Percentiles rank a stretch among this genome's conserved stretches.
These are phyloP conservation scores for Galeopsomyia nigrocyanea DNA, from an alignment of 2,888 invertebrate genomes.

Conservation along the genomic window DNA sequence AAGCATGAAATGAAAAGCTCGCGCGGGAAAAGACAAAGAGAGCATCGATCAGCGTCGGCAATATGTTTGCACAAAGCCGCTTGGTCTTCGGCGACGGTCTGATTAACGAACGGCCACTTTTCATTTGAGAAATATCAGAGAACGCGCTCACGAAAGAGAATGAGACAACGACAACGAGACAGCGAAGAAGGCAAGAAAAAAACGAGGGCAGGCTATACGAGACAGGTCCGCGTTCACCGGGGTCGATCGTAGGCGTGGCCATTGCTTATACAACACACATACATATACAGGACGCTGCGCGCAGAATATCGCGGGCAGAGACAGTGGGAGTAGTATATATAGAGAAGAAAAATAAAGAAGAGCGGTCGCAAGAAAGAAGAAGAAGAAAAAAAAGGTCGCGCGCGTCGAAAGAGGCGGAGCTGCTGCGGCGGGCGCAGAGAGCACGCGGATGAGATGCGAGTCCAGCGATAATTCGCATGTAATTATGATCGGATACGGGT, in stretches of 20 bases:
- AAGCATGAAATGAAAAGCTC: slow-evolving; percentile 18
- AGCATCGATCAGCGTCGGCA: slow-evolving; percentile 40
- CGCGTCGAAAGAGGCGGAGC: background rate
- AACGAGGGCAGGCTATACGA: slow-evolving; percentile 55
- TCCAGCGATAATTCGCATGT: slow-evolving; percentile 39
- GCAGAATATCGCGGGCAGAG: slow-evolving; percentile 6
- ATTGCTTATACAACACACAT: slow-evolving; percentile 1
- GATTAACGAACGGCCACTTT: slow-evolving; percentile 66
- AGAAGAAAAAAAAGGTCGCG: slow-evolving; percentile 18
- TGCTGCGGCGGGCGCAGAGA: slow-evolving; percentile 1
- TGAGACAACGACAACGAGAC: slow-evolving; percentile 6
- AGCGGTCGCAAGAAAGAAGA: background rate
- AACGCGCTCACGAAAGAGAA: slow-evolving; percentile 46
- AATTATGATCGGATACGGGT: slow-evolving; percentile 23
- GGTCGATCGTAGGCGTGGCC: slow-evolving; percentile 60
- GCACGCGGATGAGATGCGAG: slow-evolving; percentile 23
- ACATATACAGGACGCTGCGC: background rate
- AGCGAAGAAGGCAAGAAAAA: slow-evolving; percentile 33
- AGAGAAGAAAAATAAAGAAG: slow-evolving; percentile 38
- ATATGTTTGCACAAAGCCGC: slow-evolving; percentile 34
- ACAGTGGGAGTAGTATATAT: background rate
- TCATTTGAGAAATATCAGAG: slow-evolving; percentile 60
- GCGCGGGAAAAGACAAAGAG: slow-evolving; percentile 36
- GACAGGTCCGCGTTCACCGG: slow-evolving; percentile 32
- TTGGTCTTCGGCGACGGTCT: slow-evolving; percentile 52